These are phyloP conservation scores for Dusona sp. DNA, from an alignment of 2,888 invertebrate species.

Conservation along the genomic window DNA sequence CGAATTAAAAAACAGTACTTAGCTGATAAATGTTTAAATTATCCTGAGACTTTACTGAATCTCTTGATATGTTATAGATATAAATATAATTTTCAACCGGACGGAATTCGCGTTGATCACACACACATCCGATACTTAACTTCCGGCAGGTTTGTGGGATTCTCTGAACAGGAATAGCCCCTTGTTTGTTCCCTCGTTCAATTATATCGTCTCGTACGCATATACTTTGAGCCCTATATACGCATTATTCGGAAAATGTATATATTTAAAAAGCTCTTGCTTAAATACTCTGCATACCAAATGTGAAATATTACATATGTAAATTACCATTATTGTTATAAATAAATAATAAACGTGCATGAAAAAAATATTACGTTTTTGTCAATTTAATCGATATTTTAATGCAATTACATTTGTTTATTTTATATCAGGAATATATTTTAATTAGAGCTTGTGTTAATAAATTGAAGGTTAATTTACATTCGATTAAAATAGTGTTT, in stretches of 20 bases:
- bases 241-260: not conserved
- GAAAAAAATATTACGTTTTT: not conserved
- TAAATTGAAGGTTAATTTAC: not conserved
- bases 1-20: not conserved
- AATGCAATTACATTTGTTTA: not conserved
- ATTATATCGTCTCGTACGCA: constrained; percentile 29
- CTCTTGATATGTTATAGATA: not conserved
- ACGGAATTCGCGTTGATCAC: constrained; percentile 37
- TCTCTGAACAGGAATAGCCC: constrained; percentile 23
- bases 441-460: not conserved
- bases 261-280: not conserved
- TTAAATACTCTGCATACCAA: not conserved
- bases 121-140: constrained; percentile 67
- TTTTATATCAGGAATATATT: not conserved
- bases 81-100: constrained; percentile 6
- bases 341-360: not conserved
- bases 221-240: not conserved
- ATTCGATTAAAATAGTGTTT: not conserved
- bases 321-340: not conserved
- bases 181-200: constrained; percentile 4
- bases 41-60: not conserved
- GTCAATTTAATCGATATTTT: not conserved
- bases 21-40: too few species aligned
- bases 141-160: constrained; percentile 70
- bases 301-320: not conserved